A percentile compares a stretch with the other conserved stretches of the same genome.
Evolutionary conservation across 2,888 invertebrate genomes (phyloP).

Genomic region (Rhodophaea formosa): DNA sequence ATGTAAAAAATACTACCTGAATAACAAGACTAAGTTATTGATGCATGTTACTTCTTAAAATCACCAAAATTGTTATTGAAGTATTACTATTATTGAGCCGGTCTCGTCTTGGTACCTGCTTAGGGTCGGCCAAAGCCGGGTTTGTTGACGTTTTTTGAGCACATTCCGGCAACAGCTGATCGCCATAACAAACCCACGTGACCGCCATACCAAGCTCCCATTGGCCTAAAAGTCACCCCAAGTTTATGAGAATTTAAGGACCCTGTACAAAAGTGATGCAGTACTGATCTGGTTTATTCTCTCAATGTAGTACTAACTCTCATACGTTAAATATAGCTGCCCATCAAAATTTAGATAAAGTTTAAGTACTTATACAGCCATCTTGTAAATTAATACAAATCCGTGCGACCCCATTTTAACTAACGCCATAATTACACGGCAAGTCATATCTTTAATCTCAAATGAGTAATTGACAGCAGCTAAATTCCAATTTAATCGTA

Average conservation of each 20-base stretch:
- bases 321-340: no score
- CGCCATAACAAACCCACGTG: conserved; percentile 56
- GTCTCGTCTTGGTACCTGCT: conserved; percentile 52
- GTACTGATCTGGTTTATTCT: no score
- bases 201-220: conserved; percentile 31
- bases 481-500: background rate
- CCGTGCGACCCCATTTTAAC: background rate
- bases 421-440: background rate
- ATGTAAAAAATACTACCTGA: background rate
- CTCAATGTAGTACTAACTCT: no score
- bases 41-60: background rate
- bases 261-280: conserved; percentile 3
- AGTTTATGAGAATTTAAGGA: conserved; percentile 25
- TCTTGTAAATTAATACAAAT: background rate
- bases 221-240: conserved; percentile 48
- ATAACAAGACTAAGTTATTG: background rate
- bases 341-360: no score
- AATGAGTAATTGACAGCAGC: background rate
- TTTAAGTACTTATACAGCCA: no score
- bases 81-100: conserved; percentile 27
- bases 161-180: conserved; percentile 72
- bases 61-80: background rate
- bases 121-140: conserved; percentile 33
- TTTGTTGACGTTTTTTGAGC: conserved; percentile 65
- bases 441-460: background rate